Base-by-base conservation (phyloP, 2,797 vertebrate species). In the Rhinogobio ventralis region DNA sequence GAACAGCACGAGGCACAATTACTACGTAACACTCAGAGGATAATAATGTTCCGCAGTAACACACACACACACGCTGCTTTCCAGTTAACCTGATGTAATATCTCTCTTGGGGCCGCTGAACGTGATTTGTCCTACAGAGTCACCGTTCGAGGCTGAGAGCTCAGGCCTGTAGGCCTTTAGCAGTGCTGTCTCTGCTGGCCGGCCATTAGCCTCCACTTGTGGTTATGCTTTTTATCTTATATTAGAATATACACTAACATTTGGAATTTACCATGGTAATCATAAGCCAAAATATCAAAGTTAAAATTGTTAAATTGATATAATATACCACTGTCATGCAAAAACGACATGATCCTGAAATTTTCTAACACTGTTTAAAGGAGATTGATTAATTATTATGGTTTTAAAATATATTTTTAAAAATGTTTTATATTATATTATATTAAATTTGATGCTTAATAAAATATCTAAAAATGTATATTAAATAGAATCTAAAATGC, bases 1-100 rank as follows among this genome's bases (percentile, higher is more conserved):
- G 93, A 94, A 94, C 92, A 90, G 92, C 94, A 94, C 89, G 92
- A 95, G 93, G 86, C 92, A 92, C 93, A 94, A 95, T 94, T 94
- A 95, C 91, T 86, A 93, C 90, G 90, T 93, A 92, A 92, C 89
- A 86, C 91, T 90, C 87, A 91, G 92, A 93, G 88, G 91, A 93
- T 95, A 94, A 95, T 94, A 92, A 94, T 94, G 93, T 94, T 84
- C 78, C 28, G n/a, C 81, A 67, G 83, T 85, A 79, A 77, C 82
- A 74, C 88, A 69, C 57, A 80, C 73, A 69, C 85, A 69, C 81
- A 80, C 85, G 66, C 73, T 81, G 13, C 13, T 77, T 62, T 53
- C 62, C 33, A 23, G 66, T 89, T 86, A 87, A 86, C 82, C 83
- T 86, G 87, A 86, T 73, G 79, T 86, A 89, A 89, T 82, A 79